These are phyloP conservation scores for Lucinisca nassula DNA, from an alignment of 2,888 invertebrate species.

Conservation along the genomic window DNA sequence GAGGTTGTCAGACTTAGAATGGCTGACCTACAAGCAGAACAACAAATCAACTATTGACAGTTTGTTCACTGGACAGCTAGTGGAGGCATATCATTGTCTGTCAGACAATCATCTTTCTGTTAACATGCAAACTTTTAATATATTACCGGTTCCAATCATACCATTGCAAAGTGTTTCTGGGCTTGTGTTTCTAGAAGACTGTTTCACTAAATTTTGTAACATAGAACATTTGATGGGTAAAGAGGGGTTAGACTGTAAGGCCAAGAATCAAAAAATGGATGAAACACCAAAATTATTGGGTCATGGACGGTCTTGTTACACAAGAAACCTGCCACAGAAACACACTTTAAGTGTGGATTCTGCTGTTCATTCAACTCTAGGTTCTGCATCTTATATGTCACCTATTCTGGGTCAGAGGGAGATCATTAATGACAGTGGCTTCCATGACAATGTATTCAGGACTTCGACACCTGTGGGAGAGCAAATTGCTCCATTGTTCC, in stretches of 20 bases:
- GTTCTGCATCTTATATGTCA: constrained; percentile 74
- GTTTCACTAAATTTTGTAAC: constrained; percentile 85
- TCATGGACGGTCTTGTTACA: not conserved
- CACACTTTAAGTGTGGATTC: constrained; percentile 55
- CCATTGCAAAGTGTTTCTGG: constrained; percentile 79
- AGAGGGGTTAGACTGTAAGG: constrained; percentile 78
- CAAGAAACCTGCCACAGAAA: constrained; percentile 13
- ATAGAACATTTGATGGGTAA: constrained; percentile 82
- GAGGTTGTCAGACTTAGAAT: constrained; percentile 86
- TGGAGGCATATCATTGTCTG: constrained; percentile 84
- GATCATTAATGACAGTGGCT: constrained; percentile 81
- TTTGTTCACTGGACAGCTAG: constrained; percentile 86
- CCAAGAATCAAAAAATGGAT: constrained; percentile 6
- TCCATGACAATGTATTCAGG: constrained; percentile 81
- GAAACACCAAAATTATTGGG: constrained; percentile 7
- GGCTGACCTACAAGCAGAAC: constrained; percentile 86
- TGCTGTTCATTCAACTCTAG: constrained; percentile 62
- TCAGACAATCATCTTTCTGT: constrained; percentile 84
- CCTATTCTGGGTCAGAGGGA: constrained; percentile 76
- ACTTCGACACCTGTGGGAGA: constrained; percentile 85
- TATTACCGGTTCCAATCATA: constrained; percentile 86
- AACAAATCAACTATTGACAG: constrained; percentile 85
- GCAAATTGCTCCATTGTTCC: constrained; percentile 19
- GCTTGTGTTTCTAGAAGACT: constrained; percentile 83
- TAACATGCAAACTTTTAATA: constrained; percentile 84